Base-by-base conservation (phyloP, 2,113 vertebrate species). In the Epinephelus cyanopodus region DNA sequence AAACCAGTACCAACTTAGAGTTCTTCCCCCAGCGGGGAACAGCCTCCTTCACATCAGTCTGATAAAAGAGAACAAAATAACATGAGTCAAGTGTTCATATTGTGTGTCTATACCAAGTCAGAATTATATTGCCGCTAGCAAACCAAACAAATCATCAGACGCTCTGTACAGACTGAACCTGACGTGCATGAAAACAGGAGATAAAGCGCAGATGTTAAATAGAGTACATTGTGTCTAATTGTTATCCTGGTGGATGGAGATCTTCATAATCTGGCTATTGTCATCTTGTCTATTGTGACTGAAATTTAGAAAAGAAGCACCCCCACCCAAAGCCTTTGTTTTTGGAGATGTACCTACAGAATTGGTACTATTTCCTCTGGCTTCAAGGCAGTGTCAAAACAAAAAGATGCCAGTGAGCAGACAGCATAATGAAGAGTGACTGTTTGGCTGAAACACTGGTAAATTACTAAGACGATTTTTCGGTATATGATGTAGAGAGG, bases 1-100 rank as follows among this genome's bases (percentile, higher is more conserved):
- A 96, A 3, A 98, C 97, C 90, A 99, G 90, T 0, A 97, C 97
- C 84, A 95, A 92, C 87, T 95, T 96, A 3, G 97, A 95, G n/a
- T 92, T 91, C 74, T 92, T 95, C 82, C 93, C 87, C 89, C 89
- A 91, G 2, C 64, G 85, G 79, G 92, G 87, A 29, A 68, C 68
- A 0, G 93, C 95, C 50, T 93, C 84, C 66, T 86, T 72, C 56
- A 96, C 70, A 2, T 90, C 84, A 52, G 94, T 87, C 95, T 96
- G 80, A 2, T 21, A 75, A 56, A 71, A 29, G 5, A 48, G 47
- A 77, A 68, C 10, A 69, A 37, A 56, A 61, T 33, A 42, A 48
- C 21, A 72, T n/a, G 5, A 62, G 23, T 53, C 2, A 54, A n/a
- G 12, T 45, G 42, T 39, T 56, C 6, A 17, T 2, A 3, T 47